Percentiles rank a stretch among this genome's conserved stretches.
phyloP scores from a whole-genome alignment of 2,797 vertebrate species.

The Gymnoscopelus braueri region DNA sequence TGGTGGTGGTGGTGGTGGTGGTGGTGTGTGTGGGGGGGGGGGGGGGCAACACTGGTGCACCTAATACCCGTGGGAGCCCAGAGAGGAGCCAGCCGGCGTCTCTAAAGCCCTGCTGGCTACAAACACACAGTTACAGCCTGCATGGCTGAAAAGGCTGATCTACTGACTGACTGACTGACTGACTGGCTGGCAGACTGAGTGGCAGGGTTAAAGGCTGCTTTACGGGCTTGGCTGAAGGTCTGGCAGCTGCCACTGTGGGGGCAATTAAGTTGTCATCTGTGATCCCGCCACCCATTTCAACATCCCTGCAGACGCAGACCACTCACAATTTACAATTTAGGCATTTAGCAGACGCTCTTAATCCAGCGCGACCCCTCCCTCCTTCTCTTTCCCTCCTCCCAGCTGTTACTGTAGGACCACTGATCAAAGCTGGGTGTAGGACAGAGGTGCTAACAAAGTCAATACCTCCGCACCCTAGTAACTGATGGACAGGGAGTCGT shows the following conservation, averaged over 20 bases:
- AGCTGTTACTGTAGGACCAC: background rate
- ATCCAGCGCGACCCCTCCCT: background rate
- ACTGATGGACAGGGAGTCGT: too few species aligned
- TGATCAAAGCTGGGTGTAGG: background rate
- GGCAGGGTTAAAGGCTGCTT: background rate
- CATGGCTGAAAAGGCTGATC: background rate
- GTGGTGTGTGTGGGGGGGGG: conserved; percentile 3
- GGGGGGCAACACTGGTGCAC: conserved; percentile 43
- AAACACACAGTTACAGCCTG: conserved; percentile 31
- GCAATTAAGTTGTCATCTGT: conserved; percentile 61
- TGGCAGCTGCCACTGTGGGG: conserved; percentile 47
- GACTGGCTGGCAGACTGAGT: background rate
- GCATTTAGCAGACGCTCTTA: background rate
- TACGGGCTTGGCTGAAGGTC: conserved; percentile 4
- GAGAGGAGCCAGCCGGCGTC: conserved; percentile 49
- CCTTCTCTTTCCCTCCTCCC: background rate
- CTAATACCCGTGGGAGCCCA: conserved; percentile 76
- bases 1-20: conserved; percentile 18
- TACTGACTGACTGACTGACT: background rate
- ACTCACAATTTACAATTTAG: background rate
- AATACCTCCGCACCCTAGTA: too few species aligned
- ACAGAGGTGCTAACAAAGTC: too few species aligned
- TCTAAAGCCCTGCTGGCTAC: conserved; percentile 33
- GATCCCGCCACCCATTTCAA: conserved; percentile 36
- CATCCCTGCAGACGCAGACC: conserved; percentile 9